Evolutionary conservation across 2,113 vertebrate genomes (phyloP), one percentile per base, ranked within the genome.

Genomic region (Corythoichthys intestinalis): DNA sequence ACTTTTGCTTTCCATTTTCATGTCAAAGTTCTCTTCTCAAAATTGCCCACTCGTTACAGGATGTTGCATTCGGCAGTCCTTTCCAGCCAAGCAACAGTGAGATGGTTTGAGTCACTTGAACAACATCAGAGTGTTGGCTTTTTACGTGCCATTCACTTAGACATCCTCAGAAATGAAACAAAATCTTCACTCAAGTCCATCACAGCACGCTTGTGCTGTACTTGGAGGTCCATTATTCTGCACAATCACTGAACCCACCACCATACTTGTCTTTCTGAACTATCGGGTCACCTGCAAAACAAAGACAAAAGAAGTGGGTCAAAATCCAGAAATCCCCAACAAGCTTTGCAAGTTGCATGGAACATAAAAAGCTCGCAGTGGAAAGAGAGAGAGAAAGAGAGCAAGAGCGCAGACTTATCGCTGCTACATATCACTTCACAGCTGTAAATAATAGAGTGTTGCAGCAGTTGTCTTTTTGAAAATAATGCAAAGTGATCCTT

Each of bases 241-340:
- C 71, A 37, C 66, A 72, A 79, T 44, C 71, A 78, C 53, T 66
- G 73, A 75, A 7, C 11, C 41, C 71, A 28, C 56, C 70, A 2
- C 48, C 6, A 4, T 46, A 20, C 64, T 3, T 13, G 47, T 46
- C 46, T 79, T 47, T 35, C 65, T 64, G 70, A 80, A 92, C 89
- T 93, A 93, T 90, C 92, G 92, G 67, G 92, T 93, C 78, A 93
- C 92, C 92, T 93, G 76, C 8, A 62, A 60, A 88, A 88, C 17
- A 80, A n/a, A 39, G 38, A 61, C 74, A 8, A 13, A 65, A 74
- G 28, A 76, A 49, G 38, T 47, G 15, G 59, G 71, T 81, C 52
- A 66, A 65, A 44, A 57, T 6, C 20, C 20, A 76, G 14, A 35
- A 17, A 71, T 44, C 47, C 12, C 10, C 9, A 34, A 71, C 67